Evolutionary conservation across 2,113 vertebrate species (phyloP).

Genomic region (Actinemys pallida): DNA sequence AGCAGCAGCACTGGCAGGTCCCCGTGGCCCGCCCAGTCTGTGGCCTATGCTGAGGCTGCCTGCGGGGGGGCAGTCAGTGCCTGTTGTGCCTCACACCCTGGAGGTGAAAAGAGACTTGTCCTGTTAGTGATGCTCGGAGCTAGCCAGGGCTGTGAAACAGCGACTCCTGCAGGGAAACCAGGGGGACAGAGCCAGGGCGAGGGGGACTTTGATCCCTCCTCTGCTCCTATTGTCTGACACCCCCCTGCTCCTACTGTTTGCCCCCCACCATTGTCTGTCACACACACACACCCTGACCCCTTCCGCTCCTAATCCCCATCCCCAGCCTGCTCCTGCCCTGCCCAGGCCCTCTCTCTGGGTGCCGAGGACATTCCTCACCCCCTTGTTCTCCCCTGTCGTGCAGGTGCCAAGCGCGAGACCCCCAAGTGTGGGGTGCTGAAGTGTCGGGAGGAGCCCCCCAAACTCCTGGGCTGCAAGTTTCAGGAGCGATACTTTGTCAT

Average conservation of each 20-base stretch:
- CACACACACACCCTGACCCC: no score
- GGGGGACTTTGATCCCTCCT: no score
- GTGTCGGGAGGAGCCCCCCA: constrained; percentile 93
- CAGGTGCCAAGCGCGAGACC: constrained; percentile 89
- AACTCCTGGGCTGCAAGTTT: constrained; percentile 92
- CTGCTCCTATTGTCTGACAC: neutral
- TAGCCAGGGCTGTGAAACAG: neutral
- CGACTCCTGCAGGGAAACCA: neutral
- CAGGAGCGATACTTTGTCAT: constrained; percentile 95
- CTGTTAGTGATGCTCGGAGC: neutral
- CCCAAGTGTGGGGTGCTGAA: constrained; percentile 90
- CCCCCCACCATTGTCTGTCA: no score
- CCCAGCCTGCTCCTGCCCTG: accelerated
- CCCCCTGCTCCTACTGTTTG: no score
- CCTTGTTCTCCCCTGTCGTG: neutral
- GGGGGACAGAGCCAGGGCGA: neutral
- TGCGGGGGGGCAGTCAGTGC: neutral
- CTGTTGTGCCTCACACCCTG: neutral
- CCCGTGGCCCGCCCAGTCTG: neutral
- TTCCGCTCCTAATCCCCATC: neutral
- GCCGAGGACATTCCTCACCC: neutral
- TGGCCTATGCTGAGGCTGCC: neutral
- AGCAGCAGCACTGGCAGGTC: neutral
- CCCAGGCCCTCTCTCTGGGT: neutral
- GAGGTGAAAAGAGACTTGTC: neutral